These are phyloP conservation scores for Eolophus roseicapilla DNA, from an alignment of 2,113 vertebrate genomes.

Conservation along the genomic window DNA sequence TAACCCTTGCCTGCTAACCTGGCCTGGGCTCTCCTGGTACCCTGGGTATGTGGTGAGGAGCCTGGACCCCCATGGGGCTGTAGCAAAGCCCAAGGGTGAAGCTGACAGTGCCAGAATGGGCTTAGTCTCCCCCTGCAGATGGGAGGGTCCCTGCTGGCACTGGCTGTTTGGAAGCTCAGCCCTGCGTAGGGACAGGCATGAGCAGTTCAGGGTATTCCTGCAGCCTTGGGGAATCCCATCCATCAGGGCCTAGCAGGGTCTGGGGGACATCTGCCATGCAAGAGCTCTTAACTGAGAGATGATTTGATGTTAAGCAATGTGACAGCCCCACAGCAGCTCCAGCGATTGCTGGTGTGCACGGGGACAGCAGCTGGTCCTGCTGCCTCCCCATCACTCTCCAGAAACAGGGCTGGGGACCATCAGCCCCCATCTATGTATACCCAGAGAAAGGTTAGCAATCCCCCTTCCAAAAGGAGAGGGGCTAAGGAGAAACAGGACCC, in stretches of 20 bases:
- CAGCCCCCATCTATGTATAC: neutral
- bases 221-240: neutral
- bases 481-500: neutral
- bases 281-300: neutral
- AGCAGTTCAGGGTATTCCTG: neutral
- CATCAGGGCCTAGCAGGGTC: neutral
- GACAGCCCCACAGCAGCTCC: neutral
- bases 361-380: neutral
- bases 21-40: neutral
- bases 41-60: neutral
- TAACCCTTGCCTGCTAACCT: neutral
- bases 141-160: neutral
- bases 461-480: neutral
- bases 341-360: fast-evolving
- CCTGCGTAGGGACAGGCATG: neutral
- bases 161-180: neutral
- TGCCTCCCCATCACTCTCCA: neutral
- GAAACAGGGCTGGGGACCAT: neutral
- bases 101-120: neutral
- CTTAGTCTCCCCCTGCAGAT: neutral
- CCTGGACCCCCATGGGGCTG: fast-evolving
- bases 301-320: neutral
- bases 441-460: neutral
- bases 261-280: neutral
- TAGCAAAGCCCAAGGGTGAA: neutral